phyloP scores from a whole-genome alignment of 2,888 invertebrate genomes.

The Drosophila longiperda region DNA sequence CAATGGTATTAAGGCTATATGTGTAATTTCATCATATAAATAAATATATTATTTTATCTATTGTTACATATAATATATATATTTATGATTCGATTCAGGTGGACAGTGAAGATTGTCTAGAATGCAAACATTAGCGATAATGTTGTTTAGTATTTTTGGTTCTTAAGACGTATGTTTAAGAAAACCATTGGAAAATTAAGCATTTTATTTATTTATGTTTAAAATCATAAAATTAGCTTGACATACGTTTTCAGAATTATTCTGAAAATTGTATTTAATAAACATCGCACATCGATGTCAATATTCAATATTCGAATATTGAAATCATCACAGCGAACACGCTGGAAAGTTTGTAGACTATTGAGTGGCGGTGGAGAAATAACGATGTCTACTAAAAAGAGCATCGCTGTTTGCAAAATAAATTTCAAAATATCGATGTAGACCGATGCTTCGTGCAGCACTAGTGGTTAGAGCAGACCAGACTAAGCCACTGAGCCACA shows the following conservation, averaged over 20 bases:
- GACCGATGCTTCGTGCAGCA: slow-evolving; percentile 14
- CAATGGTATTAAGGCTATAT: neutral
- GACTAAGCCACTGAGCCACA: slow-evolving; percentile 31
- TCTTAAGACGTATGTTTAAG: no score
- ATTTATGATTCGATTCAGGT: neutral
- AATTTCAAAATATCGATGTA: neutral
- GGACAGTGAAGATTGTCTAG: neutral
- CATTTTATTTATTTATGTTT: neutral
- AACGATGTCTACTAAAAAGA: neutral
- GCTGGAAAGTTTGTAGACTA: neutral
- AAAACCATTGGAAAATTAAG: neutral
- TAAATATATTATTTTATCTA: neutral
- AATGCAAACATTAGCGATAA: neutral
- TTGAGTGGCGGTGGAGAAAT: neutral
- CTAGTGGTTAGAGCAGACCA: slow-evolving; percentile 50
- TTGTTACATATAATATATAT: neutral
- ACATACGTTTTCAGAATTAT: neutral
- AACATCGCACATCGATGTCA: neutral
- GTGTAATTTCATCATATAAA: neutral
- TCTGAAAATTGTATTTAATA: neutral
- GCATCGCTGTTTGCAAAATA: neutral
- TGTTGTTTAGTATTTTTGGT: neutral
- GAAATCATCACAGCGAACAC: neutral
- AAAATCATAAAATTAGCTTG: neutral
- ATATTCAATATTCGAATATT: neutral